Evolutionary conservation across 2,113 vertebrate genomes (phyloP).

Genomic region (Oryzias javanicus): DNA sequence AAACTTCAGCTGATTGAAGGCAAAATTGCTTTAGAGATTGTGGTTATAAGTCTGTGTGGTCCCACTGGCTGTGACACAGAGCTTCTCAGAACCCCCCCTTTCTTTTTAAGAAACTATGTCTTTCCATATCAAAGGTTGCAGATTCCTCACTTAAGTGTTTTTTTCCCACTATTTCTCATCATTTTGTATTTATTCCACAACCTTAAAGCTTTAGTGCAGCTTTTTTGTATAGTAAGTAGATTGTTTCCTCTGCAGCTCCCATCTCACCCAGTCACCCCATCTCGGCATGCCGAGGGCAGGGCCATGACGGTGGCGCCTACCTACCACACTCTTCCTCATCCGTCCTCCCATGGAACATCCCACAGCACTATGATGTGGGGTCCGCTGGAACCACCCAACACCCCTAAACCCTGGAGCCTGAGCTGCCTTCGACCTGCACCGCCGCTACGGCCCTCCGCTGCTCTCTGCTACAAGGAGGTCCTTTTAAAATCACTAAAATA

Average conservation of each 20-base stretch:
- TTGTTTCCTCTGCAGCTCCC: slow-evolving; percentile 82
- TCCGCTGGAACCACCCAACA: slow-evolving; percentile 94
- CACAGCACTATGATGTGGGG: slow-evolving; percentile 97
- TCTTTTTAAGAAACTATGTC: no score
- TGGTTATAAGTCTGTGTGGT: no score
- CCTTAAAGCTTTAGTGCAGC: neutral
- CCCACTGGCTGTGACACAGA: no score
- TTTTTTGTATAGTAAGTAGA: neutral
- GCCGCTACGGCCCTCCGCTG: slow-evolving; percentile 91
- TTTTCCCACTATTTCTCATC: no score
- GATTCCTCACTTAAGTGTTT: no score
- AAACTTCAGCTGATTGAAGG: no score
- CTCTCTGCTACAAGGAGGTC: slow-evolving; percentile 98
- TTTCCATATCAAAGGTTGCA: no score
- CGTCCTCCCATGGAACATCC: slow-evolving; percentile 90
- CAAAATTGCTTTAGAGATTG: no score
- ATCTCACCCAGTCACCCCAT: slow-evolving; percentile 91
- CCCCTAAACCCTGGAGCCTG: slow-evolving; percentile 96
- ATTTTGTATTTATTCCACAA: no score
- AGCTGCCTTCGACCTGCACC: slow-evolving; percentile 95
- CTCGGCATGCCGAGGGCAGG: slow-evolving; percentile 91
- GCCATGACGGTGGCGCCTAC: slow-evolving; percentile 87
- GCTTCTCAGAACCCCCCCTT: no score
- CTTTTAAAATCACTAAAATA: neutral
- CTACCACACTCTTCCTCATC: slow-evolving; percentile 97